Evolutionary conservation across 2,888 invertebrate genomes (phyloP).

Genomic region (Atethmia centrago): DNA sequence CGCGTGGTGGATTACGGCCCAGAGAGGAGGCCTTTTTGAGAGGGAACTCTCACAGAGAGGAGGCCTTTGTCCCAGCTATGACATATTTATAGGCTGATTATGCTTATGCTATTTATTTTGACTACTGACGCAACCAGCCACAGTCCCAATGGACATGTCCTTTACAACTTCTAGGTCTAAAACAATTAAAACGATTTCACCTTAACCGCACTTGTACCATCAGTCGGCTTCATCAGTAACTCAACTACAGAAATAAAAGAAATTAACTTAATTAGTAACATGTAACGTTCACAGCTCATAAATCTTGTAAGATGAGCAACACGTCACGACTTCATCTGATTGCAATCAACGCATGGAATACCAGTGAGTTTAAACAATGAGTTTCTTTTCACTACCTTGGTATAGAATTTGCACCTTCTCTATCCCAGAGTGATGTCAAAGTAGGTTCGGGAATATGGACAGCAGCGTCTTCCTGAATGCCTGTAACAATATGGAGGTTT

Average conservation of each 20-base stretch:
- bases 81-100: too few species aligned
- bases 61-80: too few species aligned
- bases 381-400: background rate
- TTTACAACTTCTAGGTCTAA: too few species aligned
- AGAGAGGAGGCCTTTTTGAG: too few species aligned
- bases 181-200: too few species aligned
- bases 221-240: background rate
- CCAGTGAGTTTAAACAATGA: background rate
- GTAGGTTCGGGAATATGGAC: background rate
- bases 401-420: background rate
- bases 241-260: background rate
- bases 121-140: background rate
- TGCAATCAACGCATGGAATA: slow-evolving; percentile 3
- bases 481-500: background rate
- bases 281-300: slow-evolving; percentile 46
- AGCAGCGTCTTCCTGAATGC: background rate
- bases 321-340: slow-evolving; percentile 24
- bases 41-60: too few species aligned
- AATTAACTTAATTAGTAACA: slow-evolving; percentile 1
- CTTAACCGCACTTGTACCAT: background rate
- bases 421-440: background rate
- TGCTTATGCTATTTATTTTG: background rate
- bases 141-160: background rate
- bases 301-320: slow-evolving; percentile 13
- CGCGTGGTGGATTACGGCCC: too few species aligned